Conservation (phyloP, 2,797 vertebrate genomes). For the Lindbergichthys nudifrons region DNA sequence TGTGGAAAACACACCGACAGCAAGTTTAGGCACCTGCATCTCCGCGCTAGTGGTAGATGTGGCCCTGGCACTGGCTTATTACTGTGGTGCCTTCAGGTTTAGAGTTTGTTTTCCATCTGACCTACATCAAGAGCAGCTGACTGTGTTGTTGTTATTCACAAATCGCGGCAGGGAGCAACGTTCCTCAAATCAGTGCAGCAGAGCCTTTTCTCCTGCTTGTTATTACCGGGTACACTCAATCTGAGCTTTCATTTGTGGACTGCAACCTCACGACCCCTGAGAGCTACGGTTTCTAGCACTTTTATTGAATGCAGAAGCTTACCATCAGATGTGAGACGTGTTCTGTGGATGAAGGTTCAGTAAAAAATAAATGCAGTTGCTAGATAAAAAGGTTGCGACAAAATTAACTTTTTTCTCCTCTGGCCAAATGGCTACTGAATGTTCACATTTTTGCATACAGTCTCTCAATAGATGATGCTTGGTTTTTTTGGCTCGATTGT, state of each 20-base stretch:
- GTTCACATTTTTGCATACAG: no score
- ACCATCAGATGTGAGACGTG: not conserved
- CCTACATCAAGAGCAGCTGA: not conserved
- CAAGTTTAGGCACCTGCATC: conserved; percentile 60
- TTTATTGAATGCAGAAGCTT: conserved; percentile 2
- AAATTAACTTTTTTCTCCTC: no score
- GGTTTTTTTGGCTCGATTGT: no score
- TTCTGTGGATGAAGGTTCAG: not conserved
- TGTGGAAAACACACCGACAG: conserved; percentile 19
- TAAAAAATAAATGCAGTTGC: not conserved
- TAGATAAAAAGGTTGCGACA: no score
- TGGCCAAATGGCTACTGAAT: no score
- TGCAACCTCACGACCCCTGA: not conserved
- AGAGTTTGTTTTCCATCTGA: not conserved
- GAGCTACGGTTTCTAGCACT: not conserved
- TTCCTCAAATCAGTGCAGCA: conserved; percentile 45
- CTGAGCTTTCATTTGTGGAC: no score
- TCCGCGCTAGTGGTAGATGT: not conserved
- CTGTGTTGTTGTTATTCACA: conserved; percentile 8
- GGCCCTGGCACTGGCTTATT: not conserved
- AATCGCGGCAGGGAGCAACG: not conserved
- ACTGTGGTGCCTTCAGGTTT: not conserved
- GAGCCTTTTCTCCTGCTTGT: not conserved
- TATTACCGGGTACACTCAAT: not conserved
- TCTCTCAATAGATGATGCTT: no score